Evolutionary conservation across 2,888 invertebrate species (phyloP).

Genomic region (Allophyes oxyacanthae): DNA sequence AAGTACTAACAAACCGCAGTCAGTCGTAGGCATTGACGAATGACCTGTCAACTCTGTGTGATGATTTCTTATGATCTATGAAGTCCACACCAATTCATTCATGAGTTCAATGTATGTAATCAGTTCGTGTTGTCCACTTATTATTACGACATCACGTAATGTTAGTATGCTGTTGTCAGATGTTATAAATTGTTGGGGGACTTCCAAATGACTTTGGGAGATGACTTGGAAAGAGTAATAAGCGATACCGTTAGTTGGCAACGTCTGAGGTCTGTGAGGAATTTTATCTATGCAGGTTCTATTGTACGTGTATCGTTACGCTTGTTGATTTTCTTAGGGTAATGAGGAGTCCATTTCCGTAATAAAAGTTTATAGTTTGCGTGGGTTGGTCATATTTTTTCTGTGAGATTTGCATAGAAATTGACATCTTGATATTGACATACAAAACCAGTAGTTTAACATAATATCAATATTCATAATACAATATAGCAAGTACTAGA

Average conservation of each 20-base stretch:
- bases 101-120: constrained; percentile 31
- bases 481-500: constrained; percentile 46
- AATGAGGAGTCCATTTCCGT: constrained; percentile 14
- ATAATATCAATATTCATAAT: constrained; percentile 46
- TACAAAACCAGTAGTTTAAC: constrained; percentile 38
- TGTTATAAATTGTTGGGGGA: constrained; percentile 29
- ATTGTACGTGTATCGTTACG: constrained; percentile 32
- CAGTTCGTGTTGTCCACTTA: constrained; percentile 25
- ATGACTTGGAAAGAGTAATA: neutral
- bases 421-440: constrained; percentile 43
- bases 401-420: constrained; percentile 37
- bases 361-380: neutral
- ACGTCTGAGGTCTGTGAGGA: constrained; percentile 33
- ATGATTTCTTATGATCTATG: constrained; percentile 32
- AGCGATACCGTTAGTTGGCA: constrained; percentile 41
- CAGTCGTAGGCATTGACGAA: constrained; percentile 25
- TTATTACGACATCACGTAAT: constrained; percentile 13
- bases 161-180: constrained; percentile 32
- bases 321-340: constrained; percentile 28
- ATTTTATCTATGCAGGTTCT: constrained; percentile 36
- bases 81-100: constrained; percentile 43
- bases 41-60: constrained; percentile 19
- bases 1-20: constrained; percentile 16
- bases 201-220: constrained; percentile 35
- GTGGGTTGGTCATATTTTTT: constrained; percentile 14